Evolutionary conservation across 2,888 invertebrate species (phyloP).

Genomic region (Aphodius granarius): DNA sequence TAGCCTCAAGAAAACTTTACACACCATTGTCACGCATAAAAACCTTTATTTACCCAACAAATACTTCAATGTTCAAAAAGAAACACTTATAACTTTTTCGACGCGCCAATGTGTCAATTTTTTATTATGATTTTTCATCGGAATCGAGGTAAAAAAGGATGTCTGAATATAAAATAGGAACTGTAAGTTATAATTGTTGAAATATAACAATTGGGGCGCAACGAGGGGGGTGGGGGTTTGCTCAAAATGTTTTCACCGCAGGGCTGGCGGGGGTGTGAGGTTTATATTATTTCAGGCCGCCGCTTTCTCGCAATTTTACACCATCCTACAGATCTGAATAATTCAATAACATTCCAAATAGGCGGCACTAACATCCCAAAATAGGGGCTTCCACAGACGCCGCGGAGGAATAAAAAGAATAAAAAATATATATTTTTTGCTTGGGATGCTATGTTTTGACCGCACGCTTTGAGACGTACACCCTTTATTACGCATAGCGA

Average conservation of each 20-base stretch:
- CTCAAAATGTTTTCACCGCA: background rate
- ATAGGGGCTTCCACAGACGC: slow-evolving; percentile 40
- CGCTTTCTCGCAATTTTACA: slow-evolving; percentile 50
- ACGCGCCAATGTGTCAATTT: background rate
- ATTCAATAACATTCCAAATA: slow-evolving; percentile 50
- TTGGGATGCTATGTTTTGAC: no score
- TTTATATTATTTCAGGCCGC: slow-evolving; percentile 43
- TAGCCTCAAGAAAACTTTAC: background rate
- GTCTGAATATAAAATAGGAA: slow-evolving; percentile 18
- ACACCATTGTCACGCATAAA: background rate
- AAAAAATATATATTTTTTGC: slow-evolving; percentile 7
- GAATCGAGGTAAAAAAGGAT: background rate
- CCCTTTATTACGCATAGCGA: no score
- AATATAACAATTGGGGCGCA: slow-evolving; percentile 11
- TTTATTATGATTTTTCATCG: background rate
- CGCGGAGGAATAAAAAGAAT: slow-evolving; percentile 12
- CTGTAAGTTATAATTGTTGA: slow-evolving; percentile 21
- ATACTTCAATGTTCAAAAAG: background rate
- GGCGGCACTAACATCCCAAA: slow-evolving; percentile 48
- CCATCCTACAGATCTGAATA: slow-evolving; percentile 50
- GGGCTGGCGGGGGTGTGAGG: slow-evolving; percentile 39
- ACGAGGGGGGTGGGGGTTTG: slow-evolving; percentile 1
- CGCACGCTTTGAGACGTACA: no score
- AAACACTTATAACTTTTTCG: no score
- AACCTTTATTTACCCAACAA: background rate